Evolutionary conservation across 2,797 vertebrate genomes (phyloP), one percentile per base, ranked within the genome.

Genomic region (Leptodactylus fallax): DNA sequence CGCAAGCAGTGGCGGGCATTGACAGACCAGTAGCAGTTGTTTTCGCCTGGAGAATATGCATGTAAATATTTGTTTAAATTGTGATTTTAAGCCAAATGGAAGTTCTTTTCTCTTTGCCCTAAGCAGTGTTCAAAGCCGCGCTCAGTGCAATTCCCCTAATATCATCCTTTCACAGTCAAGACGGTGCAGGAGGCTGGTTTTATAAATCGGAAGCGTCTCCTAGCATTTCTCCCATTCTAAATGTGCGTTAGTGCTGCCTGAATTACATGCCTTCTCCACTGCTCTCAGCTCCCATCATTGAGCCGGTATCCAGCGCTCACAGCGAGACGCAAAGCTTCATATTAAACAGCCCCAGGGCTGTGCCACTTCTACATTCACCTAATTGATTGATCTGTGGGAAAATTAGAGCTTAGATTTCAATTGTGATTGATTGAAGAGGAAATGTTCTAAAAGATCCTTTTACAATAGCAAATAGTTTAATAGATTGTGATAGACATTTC

Each of bases 11-110:
- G 60, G n/a, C 36, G 72, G 88, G 79, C 85, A 51, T 25, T 89
- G 87, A 86, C 85, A 89, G 88, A 89, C 88, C 88, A 89, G 85
- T 83, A 89, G 84, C 88, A 89, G 84, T 89, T 89, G 88, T 89
- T 89, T 89, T 86, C 51, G 85, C 85, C 79, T 71, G 85, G 85
- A 89, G 88, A 89, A 89, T 89, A 89, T 89, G 88, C 85, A 89
- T 79, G 80, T 86, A 58, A 83, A 83, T 81, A 36, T 78, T 86
- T 79, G 6, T 36, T 87, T 82, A 86, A 80, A 87, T 87, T 79
- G 76, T 85, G 86, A 85, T 85, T 90, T 82, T 83, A 82, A 82
- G 65, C 77, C 76, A 79, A 71, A 79, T 63, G 58, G 55, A 85
- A 71, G 86, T 81, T 87, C 83, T 81, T 63, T 60, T 45, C 25